These are phyloP conservation scores for Pseudoatta argentina DNA, from an alignment of 1,140 invertebrate species.

Conservation along the genomic window DNA sequence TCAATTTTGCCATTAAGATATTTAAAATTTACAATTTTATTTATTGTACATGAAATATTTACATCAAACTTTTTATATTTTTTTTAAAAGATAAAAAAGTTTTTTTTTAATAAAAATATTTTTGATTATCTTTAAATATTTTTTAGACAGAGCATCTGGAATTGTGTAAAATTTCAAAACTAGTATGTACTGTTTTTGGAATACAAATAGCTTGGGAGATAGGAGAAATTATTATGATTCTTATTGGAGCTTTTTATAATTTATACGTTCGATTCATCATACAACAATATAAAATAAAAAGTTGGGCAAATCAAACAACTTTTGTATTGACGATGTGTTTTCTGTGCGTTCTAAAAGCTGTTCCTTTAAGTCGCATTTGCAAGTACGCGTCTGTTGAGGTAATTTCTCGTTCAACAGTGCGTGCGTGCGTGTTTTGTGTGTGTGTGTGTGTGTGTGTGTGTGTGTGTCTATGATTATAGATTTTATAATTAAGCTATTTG, in stretches of 20 bases:
- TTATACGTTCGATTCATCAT: constrained; percentile 16
- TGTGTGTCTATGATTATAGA: not conserved
- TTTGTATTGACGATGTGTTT: rapidly evolving
- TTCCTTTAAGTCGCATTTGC: constrained; percentile 2
- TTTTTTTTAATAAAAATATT: constrained; percentile 10
- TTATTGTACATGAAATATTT: too few relatives aligned
- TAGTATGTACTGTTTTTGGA: constrained; percentile 20
- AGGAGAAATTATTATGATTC: not conserved
- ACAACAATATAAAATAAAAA: not conserved
- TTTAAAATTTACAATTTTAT: not conserved
- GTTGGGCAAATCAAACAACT: not conserved
- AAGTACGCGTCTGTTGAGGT: constrained; percentile 45
- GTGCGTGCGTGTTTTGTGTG: too few relatives aligned
- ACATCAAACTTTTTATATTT: not conserved
- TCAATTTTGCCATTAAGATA: not conserved
- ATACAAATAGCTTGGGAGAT: constrained; percentile 14
- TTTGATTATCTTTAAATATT: not conserved
- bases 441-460: too few relatives aligned
- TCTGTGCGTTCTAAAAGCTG: not conserved
- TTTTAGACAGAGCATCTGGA: constrained; percentile 65
- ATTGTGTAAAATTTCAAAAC: constrained; percentile 45
- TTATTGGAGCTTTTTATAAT: constrained; percentile 27
- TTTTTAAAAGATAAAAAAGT: not conserved
- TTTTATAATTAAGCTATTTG: not conserved
- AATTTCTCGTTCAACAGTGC: not conserved